Conservation (phyloP, 2,113 vertebrate genomes). For the human (Homo sapiens) region GRCh38 chr2:69629001-69629500, state of each 20-base stretch:
- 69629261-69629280: neutral
- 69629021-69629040: neutral
- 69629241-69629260: neutral
- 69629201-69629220: neutral
- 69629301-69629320: neutral
- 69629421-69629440: neutral
- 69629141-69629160: neutral
- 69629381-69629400: neutral
- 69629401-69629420: conserved; percentile 14
- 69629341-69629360: neutral
- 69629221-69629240: neutral
- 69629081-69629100: neutral
- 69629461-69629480: conserved; percentile 17
- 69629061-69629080: neutral
- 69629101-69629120: neutral
- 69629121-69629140: neutral
- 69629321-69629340: conserved; percentile 1
- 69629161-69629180: conserved; percentile 7
- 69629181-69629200: neutral
- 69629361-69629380: neutral
- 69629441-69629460: neutral
- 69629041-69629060: neutral
- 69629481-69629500: conserved; percentile 12
- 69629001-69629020: conserved; percentile 10
- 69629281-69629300: conserved; percentile 31